phyloP scores from a whole-genome alignment of 2,888 invertebrate species.

The Emmelina monodactyla region DNA sequence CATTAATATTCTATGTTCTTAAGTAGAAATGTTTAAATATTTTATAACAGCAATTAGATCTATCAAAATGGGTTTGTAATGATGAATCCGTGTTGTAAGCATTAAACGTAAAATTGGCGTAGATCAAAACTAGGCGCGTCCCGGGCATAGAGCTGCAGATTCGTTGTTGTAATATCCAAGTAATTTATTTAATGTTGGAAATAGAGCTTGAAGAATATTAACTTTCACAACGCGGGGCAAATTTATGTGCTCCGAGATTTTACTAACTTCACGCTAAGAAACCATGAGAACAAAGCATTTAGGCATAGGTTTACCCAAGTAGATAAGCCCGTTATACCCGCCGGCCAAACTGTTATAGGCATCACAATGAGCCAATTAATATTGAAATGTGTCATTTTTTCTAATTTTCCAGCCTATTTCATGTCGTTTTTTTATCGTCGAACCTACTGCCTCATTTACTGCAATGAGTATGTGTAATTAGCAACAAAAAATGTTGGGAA shows the following conservation, averaged over 20 bases:
- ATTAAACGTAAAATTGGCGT: slow-evolving; percentile 39
- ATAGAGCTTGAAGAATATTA: slow-evolving; percentile 63
- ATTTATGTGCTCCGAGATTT: slow-evolving; percentile 61
- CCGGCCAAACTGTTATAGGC: no score
- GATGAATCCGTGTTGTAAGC: slow-evolving; percentile 20
- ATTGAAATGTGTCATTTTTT: no score
- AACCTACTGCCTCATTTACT: not conserved
- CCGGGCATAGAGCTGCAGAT: slow-evolving; percentile 47
- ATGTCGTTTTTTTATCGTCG: slow-evolving; percentile 14
- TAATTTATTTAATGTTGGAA: slow-evolving; percentile 66
- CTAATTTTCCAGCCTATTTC: no score
- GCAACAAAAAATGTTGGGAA: slow-evolving; percentile 29
- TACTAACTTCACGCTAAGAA: slow-evolving; percentile 22
- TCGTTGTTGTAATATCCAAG: slow-evolving; percentile 62
- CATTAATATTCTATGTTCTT: no score
- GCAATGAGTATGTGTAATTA: slow-evolving; percentile 9
- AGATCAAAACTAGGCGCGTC: slow-evolving; percentile 45
- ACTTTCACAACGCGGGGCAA: slow-evolving; percentile 62
- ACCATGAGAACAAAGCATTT: no score
- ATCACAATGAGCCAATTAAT: no score
- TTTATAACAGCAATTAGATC: slow-evolving; percentile 2
- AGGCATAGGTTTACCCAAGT: no score
- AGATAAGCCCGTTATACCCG: no score
- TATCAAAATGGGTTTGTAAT: slow-evolving; percentile 14
- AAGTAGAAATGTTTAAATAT: no score